A percentile compares a stretch with the other conserved stretches of the same genome.
These are phyloP conservation scores for Grantiella picta DNA, from an alignment of 2,113 vertebrate genomes.

Conservation along the genomic window DNA sequence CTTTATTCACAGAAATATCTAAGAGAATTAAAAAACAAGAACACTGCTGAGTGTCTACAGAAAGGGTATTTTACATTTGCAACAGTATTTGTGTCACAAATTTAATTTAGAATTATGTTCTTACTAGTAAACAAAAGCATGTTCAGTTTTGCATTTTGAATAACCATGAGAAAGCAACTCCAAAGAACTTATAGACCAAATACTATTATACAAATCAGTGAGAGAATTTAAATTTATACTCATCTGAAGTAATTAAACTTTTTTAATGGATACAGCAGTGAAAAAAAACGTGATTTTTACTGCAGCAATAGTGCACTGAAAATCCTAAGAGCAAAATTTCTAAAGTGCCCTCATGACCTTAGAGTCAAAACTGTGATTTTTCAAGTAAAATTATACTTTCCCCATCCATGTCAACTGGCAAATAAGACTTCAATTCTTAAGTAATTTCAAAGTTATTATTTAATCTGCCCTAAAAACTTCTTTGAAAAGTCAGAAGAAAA, in stretches of 20 bases:
- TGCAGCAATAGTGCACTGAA: not conserved
- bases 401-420: not conserved
- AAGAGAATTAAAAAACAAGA: not conserved
- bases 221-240: not conserved
- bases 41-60: not conserved
- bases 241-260: not conserved
- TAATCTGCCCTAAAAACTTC: not conserved
- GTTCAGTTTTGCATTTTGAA: not conserved
- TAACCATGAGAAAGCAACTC: not conserved
- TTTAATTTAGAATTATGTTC: not conserved
- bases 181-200: not conserved
- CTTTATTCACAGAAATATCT: not conserved
- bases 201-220: not conserved
- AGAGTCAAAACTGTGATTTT: not conserved
- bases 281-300: not conserved
- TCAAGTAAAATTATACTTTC: not conserved
- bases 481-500: not conserved
- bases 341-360: not conserved
- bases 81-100: not conserved
- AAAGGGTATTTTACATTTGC: not conserved
- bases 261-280: not conserved
- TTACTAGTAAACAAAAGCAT: not conserved
- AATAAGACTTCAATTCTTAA: not conserved
- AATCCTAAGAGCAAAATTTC: not conserved
- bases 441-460: not conserved